A percentile compares a stretch with the other conserved stretches of the same genome.
Evolutionary conservation across 2,797 vertebrate genomes (phyloP).

Genomic region (Sebastiscus albofasciatus): DNA sequence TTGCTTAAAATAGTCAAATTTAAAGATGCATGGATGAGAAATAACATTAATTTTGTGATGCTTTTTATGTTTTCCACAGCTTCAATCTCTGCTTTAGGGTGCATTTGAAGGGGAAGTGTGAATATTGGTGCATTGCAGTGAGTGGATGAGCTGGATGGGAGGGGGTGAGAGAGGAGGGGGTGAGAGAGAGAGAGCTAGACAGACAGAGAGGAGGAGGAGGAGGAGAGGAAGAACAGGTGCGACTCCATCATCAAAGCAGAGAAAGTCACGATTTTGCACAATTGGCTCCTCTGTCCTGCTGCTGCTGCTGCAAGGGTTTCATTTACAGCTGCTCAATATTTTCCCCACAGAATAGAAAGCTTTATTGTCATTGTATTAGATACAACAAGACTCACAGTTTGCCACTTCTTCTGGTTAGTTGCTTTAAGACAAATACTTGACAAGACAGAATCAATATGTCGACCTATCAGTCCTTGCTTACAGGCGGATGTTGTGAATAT

Average conservation of each 20-base stretch:
- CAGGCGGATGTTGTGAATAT: neutral
- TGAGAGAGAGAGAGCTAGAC: neutral
- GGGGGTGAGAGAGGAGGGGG: slow-evolving; percentile 19
- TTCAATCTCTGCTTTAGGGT: neutral
- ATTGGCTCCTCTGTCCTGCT: slow-evolving; percentile 23
- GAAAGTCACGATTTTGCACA: slow-evolving; percentile 56
- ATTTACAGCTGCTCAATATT: slow-evolving; percentile 23
- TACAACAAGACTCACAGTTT: too few relatives aligned
- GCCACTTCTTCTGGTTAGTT: too few relatives aligned
- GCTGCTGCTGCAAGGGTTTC: slow-evolving; percentile 3
- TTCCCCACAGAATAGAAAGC: neutral
- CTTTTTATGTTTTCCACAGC: neutral
- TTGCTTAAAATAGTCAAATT: neutral
- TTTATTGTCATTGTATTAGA: too few relatives aligned
- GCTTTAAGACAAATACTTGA: too few relatives aligned
- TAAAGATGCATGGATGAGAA: accelerated
- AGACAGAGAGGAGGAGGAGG: neutral
- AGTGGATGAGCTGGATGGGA: slow-evolving; percentile 52
- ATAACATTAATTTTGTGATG: accelerated
- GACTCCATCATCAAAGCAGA: slow-evolving; percentile 33
- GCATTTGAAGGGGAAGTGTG: slow-evolving; percentile 17
- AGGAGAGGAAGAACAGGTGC: slow-evolving; percentile 57
- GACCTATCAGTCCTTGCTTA: neutral
- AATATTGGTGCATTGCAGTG: slow-evolving; percentile 85
- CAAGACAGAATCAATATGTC: neutral